These are phyloP conservation scores for Argyresthia albistria DNA, from an alignment of 2,888 invertebrate genomes.

Conservation along the genomic window DNA sequence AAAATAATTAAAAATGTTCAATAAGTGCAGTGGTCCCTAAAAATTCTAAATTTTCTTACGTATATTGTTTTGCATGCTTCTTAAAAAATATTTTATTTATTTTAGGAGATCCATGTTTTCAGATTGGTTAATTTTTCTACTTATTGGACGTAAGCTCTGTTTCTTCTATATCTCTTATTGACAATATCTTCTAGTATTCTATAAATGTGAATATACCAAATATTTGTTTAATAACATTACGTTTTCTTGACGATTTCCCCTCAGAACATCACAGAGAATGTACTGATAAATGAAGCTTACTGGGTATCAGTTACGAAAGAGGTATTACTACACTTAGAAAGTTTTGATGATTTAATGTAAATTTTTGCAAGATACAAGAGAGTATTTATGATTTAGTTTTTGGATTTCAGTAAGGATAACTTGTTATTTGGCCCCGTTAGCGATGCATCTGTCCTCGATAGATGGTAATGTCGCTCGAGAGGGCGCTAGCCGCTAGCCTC, in stretches of 20 bases:
- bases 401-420: slow-evolving; percentile 71
- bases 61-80: slow-evolving; percentile 2
- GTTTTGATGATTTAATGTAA: slow-evolving; percentile 72
- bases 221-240: slow-evolving; percentile 20
- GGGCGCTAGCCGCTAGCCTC: slow-evolving; percentile 21
- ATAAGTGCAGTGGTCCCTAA: no score
- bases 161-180: slow-evolving; percentile 20
- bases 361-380: slow-evolving; percentile 69
- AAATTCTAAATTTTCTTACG: no score
- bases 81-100: slow-evolving; percentile 9
- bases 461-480: slow-evolving; percentile 29
- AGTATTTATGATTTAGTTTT: slow-evolving; percentile 72
- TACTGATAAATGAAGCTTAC: slow-evolving; percentile 94
- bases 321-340: slow-evolving; percentile 80
- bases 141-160: slow-evolving; percentile 58
- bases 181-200: no score
- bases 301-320: slow-evolving; percentile 94
- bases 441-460: slow-evolving; percentile 73
- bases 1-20: no score
- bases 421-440: slow-evolving; percentile 73
- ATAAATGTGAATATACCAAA: slow-evolving; percentile 1
- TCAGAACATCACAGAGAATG: slow-evolving; percentile 97
- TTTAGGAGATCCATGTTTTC: slow-evolving; percentile 38
- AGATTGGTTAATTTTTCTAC: slow-evolving; percentile 56
- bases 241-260: slow-evolving; percentile 76